Evolutionary conservation across 2,888 invertebrate species (phyloP), one percentile per base, ranked within the genome.

Genomic region (Conus canariensis): DNA sequence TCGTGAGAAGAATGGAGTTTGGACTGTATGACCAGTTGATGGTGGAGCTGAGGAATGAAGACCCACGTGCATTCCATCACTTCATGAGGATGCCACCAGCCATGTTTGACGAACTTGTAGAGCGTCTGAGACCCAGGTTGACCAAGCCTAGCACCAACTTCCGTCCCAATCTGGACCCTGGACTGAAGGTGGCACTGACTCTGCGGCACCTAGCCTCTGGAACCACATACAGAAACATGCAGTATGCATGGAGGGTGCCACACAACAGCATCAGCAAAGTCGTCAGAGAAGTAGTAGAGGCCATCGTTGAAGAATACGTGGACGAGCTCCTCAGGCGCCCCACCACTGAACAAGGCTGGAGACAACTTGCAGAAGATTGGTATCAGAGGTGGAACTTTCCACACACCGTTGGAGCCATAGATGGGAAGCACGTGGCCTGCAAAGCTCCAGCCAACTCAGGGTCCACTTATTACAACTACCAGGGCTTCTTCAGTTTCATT

Each of bases 151-250:
- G n/a, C 9, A 83, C 83, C 83, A 83, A 83, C 83, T 83, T 16
- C n/a, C 16, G 83, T n/a, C n/a, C 83, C 19, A 16, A 16, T 45
- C 83, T 83, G 16, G 9, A 90, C 9, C 90, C 89, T 60, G 91
- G 90, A 22, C 88, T 92, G 77, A 91, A 92, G 89, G 88, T 92
- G 74, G 92, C 91, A 56, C 70, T 92, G 22, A 90, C 90, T 77
- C 88, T 92, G 30, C 85, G 92, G 77, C 91, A 93, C 91, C 91
- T 92, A 30, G 92, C 90, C n/a, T 91, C 90, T 86, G 92, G 92
- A n/a, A 58, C 80, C 64, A 30, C 30, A 91, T 93, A 93, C 90
- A 19, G 64, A 56, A 70, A 90, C 86, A 92, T 93, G 92, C 70
- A 91, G 82, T 92, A 89, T 83, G 91, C 87, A 60, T 93, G 92